Conservation (phyloP, 2,888 invertebrate species). For the Blomia tropicalis region DNA sequence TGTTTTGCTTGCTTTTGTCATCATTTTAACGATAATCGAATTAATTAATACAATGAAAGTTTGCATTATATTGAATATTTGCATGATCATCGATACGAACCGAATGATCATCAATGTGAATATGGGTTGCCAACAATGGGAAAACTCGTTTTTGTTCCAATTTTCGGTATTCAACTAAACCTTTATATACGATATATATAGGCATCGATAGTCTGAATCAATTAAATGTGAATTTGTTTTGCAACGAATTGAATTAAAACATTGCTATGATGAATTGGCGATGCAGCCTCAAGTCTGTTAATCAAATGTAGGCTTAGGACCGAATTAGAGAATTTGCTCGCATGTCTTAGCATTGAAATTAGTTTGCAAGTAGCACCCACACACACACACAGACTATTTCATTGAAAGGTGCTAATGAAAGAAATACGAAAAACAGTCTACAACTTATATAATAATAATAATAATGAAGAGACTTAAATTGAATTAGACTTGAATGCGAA, state of each 20-base stretch:
- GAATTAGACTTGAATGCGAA: not conserved
- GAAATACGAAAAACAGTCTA: not conserved
- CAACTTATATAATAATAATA: no score
- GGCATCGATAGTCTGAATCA: no score
- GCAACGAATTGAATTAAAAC: not conserved
- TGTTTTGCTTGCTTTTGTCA: no score
- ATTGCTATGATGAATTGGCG: conserved; percentile 5
- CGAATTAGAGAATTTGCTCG: conserved; percentile 6
- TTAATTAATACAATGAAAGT: no score
- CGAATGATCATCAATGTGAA: no score
- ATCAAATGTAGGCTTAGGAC: not conserved
- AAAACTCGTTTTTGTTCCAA: no score
- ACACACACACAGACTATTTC: not conserved
- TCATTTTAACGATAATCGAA: no score
- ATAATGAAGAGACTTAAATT: not conserved
- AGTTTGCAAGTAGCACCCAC: not conserved
- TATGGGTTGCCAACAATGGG: no score
- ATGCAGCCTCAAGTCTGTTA: not conserved
- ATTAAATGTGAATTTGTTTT: conserved; percentile 4
- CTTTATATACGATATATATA: no score
- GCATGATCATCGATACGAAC: no score
- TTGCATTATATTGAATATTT: no score
- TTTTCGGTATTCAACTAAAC: no score
- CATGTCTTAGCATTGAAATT: conserved; percentile 1
- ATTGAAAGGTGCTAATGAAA: conserved; percentile 8